phyloP scores from a whole-genome alignment of 2,113 vertebrate genomes.

The Ursus arctos region DNA sequence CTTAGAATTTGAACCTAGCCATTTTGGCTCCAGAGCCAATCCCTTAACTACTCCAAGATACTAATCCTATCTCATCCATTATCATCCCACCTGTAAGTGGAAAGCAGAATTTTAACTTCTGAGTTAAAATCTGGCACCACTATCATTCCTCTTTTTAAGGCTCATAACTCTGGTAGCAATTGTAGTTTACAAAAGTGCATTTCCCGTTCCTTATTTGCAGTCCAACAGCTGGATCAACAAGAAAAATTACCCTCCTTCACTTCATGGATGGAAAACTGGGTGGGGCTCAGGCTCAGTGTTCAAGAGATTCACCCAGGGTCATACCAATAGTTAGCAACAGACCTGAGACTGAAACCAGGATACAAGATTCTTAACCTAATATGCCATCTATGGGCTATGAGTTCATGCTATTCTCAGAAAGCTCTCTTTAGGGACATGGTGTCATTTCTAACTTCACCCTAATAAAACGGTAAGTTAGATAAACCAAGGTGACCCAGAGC shows the following conservation, averaged over 20 bases:
- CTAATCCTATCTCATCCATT: accelerated
- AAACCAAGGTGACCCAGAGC: neutral
- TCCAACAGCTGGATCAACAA: neutral
- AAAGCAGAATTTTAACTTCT: neutral
- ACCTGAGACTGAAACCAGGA: neutral
- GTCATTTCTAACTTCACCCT: neutral
- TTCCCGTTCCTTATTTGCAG: neutral
- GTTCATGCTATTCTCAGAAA: neutral
- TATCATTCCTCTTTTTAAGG: neutral
- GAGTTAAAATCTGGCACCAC: neutral
- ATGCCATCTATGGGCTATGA: neutral
- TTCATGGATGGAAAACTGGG: neutral
- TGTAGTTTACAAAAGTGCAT: neutral
- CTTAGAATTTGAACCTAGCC: neutral
- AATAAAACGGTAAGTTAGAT: neutral
- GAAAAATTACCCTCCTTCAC: neutral
- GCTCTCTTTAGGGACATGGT: accelerated
- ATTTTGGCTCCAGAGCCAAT: neutral
- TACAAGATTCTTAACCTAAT: accelerated
- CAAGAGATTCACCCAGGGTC: neutral
- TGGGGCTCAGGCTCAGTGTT: neutral
- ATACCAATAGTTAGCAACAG: neutral
- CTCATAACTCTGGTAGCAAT: neutral
- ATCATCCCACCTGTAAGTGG: neutral
- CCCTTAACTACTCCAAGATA: neutral